A percentile compares a stretch with the other conserved stretches of the same genome.
Evolutionary conservation across 2,888 invertebrate genomes (phyloP).

Genomic region (Aradus depressus): DNA sequence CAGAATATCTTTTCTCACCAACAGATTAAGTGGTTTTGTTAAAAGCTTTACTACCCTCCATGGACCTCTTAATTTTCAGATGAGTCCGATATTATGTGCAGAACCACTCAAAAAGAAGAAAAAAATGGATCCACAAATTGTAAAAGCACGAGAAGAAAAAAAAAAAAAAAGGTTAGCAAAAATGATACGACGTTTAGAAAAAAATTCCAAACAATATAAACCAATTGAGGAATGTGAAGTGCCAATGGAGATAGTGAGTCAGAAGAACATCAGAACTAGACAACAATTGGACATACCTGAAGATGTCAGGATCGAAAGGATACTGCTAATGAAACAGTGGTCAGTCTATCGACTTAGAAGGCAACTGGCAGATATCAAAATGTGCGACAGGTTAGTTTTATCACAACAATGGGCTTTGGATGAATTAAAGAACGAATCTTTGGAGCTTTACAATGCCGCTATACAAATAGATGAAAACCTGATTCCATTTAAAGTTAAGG

Average conservation of each 20-base stretch:
- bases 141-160: conserved; percentile 71
- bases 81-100: conserved; percentile 40
- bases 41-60: too few relatives aligned
- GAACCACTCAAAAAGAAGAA: conserved; percentile 88
- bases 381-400: conserved; percentile 54
- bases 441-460: conserved; percentile 77
- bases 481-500: conserved; percentile 55
- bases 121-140: conserved; percentile 62
- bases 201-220: conserved; percentile 70
- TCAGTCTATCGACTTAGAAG: conserved; percentile 52
- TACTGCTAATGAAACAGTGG: conserved; percentile 64
- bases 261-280: conserved; percentile 44
- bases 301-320: conserved; percentile 52
- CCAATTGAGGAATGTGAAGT: conserved; percentile 81
- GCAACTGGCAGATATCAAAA: conserved; percentile 51
- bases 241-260: conserved; percentile 52
- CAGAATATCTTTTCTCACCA: too few relatives aligned
- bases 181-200: conserved; percentile 69
- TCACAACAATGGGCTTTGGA: conserved; percentile 69
- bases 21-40: too few relatives aligned
- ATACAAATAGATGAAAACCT: conserved; percentile 52
- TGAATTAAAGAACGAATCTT: conserved; percentile 67
- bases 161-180: conserved; percentile 75
- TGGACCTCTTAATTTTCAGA: conserved; percentile 9
- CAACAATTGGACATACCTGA: conserved; percentile 40